Base-by-base conservation (phyloP, 2,797 vertebrate genomes). In the Gouania willdenowi region DNA sequence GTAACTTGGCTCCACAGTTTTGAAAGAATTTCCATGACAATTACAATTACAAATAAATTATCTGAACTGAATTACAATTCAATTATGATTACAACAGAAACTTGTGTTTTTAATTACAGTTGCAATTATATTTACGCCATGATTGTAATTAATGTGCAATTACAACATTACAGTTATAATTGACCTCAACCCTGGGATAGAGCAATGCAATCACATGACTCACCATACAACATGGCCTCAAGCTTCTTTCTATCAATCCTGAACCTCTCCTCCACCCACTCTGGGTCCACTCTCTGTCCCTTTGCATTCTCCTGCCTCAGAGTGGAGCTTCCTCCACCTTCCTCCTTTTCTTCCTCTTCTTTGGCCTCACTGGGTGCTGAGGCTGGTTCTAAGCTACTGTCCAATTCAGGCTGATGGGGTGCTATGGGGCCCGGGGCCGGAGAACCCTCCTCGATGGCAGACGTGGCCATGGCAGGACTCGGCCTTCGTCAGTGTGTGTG, bases 171-270 rank as follows among this genome's bases (percentile, higher is more conserved):
- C n/a, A n/a, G n/a, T n/a, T n/a, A n/a, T n/a, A n/a, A n/a, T n/a
- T n/a, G n/a, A n/a, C n/a, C n/a, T n/a, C n/a, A n/a, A n/a, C n/a
- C n/a, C n/a, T n/a, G n/a, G n/a, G n/a, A n/a, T n/a, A n/a, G n/a
- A n/a, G n/a, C n/a, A n/a, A n/a, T n/a, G n/a, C n/a, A 20, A 20
- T 20, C 23, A 20, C 32, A 21, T 34, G 17, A 71, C 84, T 84
- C 65, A 88, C 89, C 72, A 30, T 87, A 89, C 70, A 91, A 61
- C 89, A 90, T 90, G 58, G 41, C 69, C 68, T 91, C 89, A 69
- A 91, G 77, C 74, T 90, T 91, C 79, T 88, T 91, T 78, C 89
- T 82, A 80, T 91, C 88, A 6, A 91, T 91, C 55, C 89, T 82
- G 75, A 91, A 91, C 54, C 89, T 83, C 64, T 91, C 89, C 51